A percentile compares a stretch with the other conserved stretches of the same genome.
phyloP scores from a whole-genome alignment of 1,140 invertebrate genomes.

The Megalopta genalis region DNA sequence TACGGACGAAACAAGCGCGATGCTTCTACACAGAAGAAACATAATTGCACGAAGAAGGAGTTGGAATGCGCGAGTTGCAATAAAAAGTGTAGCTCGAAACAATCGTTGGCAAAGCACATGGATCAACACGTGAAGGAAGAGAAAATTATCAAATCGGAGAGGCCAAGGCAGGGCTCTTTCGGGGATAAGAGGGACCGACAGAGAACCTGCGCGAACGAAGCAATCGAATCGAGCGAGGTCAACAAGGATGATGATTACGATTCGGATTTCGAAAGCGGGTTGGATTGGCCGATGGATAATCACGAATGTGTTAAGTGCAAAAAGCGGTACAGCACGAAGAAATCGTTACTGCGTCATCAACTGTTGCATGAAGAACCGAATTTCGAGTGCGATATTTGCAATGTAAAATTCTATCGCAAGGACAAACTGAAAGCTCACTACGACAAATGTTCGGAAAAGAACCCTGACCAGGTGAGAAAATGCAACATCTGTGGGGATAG shows the following conservation, averaged over 20 bases:
- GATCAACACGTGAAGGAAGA: conserved; percentile 74
- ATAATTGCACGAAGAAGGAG: conserved; percentile 54
- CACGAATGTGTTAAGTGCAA: conserved; percentile 78
- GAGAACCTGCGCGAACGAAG: conserved; percentile 7
- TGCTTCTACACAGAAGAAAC: conserved; percentile 51
- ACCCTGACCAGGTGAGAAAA: conserved; percentile 78
- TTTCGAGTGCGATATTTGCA: conserved; percentile 79
- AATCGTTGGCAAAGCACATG: conserved; percentile 74
- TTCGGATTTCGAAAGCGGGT: conserved; percentile 74
- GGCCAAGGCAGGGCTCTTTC: conserved; percentile 33
- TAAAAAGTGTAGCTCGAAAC: conserved; percentile 74
- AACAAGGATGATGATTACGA: conserved; percentile 70
- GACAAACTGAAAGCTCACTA: conserved; percentile 79
- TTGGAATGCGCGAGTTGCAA: conserved; percentile 73
- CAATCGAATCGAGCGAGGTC: conserved; percentile 33
- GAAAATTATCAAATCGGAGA: conserved; percentile 51
- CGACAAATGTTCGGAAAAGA: conserved; percentile 78
- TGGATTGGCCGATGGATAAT: conserved; percentile 78
- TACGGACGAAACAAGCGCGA: conserved; percentile 47
- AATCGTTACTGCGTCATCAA: conserved; percentile 76
- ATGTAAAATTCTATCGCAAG: conserved; percentile 77
- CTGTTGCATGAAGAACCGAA: conserved; percentile 78
- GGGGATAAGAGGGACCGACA: conserved; percentile 44
- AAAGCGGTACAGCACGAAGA: conserved; percentile 78
- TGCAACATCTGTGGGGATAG: conserved; percentile 78